Conservation (phyloP, 2,888 invertebrate species). For the Plebejus argus region DNA sequence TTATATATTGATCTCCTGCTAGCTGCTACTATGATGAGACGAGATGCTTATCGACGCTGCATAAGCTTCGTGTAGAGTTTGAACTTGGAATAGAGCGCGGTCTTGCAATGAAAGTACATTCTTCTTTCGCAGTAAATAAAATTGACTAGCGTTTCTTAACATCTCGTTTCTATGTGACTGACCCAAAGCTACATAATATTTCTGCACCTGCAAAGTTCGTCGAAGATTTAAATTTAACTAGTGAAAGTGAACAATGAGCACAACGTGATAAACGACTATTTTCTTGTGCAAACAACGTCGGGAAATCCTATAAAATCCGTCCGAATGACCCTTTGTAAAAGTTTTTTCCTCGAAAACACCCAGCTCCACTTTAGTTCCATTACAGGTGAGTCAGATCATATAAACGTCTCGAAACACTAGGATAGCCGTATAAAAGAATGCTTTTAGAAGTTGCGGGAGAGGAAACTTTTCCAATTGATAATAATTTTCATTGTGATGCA, state of each 20-base stretch:
- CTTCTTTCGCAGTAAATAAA: neutral
- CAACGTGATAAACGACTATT: constrained; percentile 11
- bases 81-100: neutral
- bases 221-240: constrained; percentile 10
- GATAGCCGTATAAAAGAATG: constrained; percentile 53
- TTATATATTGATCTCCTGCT: too few relatives aligned
- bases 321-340: neutral
- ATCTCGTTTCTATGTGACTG: neutral
- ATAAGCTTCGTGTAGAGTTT: neutral
- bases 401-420: constrained; percentile 34
- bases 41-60: neutral
- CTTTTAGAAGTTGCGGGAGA: constrained; percentile 67
- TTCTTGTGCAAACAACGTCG: constrained; percentile 4
- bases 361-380: constrained; percentile 25
- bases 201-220: neutral
- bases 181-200: neutral
- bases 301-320: constrained; percentile 27
- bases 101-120: neutral
- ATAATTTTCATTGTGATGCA: constrained; percentile 77
- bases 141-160: neutral
- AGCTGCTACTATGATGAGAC: neutral
- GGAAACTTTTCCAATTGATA: constrained; percentile 77
- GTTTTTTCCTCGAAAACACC: constrained; percentile 19
- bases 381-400: constrained; percentile 32
- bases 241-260: constrained; percentile 1